Evolutionary conservation across 1,140 invertebrate genomes (phyloP).

Genomic region (Aphelenchoides besseyi): DNA sequence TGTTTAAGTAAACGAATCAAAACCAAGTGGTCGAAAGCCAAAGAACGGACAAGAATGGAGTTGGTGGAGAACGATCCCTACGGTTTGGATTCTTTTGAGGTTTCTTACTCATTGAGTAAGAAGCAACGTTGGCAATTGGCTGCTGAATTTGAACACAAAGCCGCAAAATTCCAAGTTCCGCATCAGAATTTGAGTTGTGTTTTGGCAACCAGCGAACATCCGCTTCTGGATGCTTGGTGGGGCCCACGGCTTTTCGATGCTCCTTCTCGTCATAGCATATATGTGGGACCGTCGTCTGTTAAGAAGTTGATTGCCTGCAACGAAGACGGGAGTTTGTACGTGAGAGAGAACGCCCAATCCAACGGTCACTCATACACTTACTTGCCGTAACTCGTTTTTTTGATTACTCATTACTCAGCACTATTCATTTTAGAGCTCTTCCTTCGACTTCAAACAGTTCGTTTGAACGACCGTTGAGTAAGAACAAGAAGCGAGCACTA

Average conservation of each 20-base stretch:
- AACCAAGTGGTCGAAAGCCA: neutral
- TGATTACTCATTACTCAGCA: neutral
- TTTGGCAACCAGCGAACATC: neutral
- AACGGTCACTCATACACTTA: neutral
- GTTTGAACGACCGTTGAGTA: neutral
- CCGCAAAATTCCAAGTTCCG: neutral
- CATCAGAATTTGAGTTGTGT: neutral
- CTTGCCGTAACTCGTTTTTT: neutral
- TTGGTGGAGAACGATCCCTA: neutral
- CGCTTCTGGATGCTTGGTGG: neutral
- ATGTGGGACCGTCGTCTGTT: neutral
- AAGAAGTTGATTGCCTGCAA: constrained; percentile 1
- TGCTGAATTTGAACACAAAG: neutral
- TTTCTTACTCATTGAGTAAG: constrained; percentile 4
- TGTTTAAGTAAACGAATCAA: neutral
- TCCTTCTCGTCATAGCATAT: neutral
- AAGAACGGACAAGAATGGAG: neutral
- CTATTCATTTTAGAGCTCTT: neutral
- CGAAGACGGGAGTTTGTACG: neutral
- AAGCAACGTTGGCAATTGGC: neutral
- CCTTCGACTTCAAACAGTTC: neutral
- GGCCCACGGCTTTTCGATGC: neutral
- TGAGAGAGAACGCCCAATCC: neutral
- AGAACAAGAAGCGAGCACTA: neutral
- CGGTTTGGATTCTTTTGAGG: neutral